Evolutionary conservation across 1,140 invertebrate genomes (phyloP).

Genomic region (Chionoecetes opilio): DNA sequence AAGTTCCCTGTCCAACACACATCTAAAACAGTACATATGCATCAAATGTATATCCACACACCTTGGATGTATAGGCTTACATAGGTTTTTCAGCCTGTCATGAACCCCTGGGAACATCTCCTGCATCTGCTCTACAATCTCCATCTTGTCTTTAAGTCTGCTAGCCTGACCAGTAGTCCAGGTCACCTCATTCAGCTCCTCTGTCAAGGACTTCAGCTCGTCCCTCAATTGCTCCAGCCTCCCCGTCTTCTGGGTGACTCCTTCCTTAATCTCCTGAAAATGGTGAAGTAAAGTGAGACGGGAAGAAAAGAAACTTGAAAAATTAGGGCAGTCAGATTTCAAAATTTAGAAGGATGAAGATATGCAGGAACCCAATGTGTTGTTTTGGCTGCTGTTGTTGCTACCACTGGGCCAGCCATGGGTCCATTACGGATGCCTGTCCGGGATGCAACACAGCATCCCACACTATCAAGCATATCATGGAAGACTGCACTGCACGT

Average conservation of each 20-base stretch:
- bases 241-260: background rate
- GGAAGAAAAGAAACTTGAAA: too few relatives aligned
- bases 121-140: background rate
- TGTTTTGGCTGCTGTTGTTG: too few relatives aligned
- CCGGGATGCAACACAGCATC: too few relatives aligned
- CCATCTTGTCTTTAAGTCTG: background rate
- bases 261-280: background rate
- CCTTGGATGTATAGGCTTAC: background rate
- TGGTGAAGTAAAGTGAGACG: background rate
- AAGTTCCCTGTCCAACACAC: too few relatives aligned
- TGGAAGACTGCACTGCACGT: too few relatives aligned
- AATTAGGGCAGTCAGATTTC: too few relatives aligned
- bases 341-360: too few relatives aligned
- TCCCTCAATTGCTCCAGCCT: background rate
- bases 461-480: too few relatives aligned
- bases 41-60: background rate
- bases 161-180: background rate
- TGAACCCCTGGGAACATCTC: background rate
- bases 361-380: too few relatives aligned
- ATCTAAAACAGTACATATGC: too few relatives aligned
- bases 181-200: background rate
- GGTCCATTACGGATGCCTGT: too few relatives aligned
- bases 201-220: background rate
- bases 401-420: too few relatives aligned
- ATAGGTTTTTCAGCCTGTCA: background rate